phyloP scores from a whole-genome alignment of 2,113 vertebrate species.

The Azemiops feae region DNA sequence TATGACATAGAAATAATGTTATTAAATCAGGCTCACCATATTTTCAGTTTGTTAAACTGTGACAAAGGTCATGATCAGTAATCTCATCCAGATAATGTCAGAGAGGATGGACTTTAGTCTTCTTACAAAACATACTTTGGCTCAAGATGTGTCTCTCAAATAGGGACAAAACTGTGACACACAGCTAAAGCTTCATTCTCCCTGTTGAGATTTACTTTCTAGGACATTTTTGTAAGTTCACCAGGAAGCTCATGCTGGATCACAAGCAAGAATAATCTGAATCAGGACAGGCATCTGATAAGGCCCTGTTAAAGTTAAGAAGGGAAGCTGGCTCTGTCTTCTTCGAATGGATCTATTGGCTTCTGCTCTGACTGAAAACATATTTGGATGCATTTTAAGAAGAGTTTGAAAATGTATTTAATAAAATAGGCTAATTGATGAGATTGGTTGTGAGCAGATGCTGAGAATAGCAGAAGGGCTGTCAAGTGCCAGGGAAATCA shows the following conservation, averaged over 20 bases:
- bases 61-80: neutral
- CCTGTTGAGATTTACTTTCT: neutral
- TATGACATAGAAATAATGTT: neutral
- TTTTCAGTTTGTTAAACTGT: neutral
- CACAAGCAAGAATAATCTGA: neutral
- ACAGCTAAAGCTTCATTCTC: neutral
- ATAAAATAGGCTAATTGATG: neutral
- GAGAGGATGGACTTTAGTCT: neutral
- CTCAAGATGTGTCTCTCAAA: neutral
- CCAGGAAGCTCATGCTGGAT: neutral
- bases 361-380: neutral
- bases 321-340: neutral
- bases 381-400: neutral
- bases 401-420: neutral
- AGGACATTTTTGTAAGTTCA: neutral
- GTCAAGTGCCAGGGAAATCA: neutral
- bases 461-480: neutral
- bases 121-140: neutral
- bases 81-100: neutral
- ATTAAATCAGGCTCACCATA: neutral
- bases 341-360: neutral
- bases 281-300: neutral
- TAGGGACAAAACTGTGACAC: neutral
- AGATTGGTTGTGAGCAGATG: neutral
- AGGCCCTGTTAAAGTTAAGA: neutral